Evolutionary conservation across 1,140 invertebrate species (phyloP).

Genomic region (Nebria ingens): DNA sequence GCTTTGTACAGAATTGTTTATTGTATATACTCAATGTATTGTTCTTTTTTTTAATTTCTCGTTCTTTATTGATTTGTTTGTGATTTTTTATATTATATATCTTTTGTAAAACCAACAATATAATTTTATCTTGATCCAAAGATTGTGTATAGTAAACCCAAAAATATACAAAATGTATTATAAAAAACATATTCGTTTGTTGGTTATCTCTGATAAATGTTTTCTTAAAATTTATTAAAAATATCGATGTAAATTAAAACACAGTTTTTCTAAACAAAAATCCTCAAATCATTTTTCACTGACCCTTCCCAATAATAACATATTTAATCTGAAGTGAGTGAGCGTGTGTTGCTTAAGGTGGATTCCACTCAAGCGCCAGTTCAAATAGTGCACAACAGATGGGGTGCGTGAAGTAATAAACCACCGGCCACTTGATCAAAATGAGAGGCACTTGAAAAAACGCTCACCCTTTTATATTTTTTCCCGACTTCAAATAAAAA

Average conservation of each 20-base stretch:
- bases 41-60: slow-evolving; percentile 7
- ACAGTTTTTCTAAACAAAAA: slow-evolving; percentile 15
- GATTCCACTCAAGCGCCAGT: not conserved
- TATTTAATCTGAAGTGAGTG: not conserved
- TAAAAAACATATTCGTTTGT: slow-evolving; percentile 1
- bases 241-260: slow-evolving; percentile 22
- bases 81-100: slow-evolving; percentile 2
- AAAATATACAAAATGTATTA: slow-evolving; percentile 8
- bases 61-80: too few relatives aligned
- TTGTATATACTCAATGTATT: not conserved
- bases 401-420: slow-evolving; percentile 1
- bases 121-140: slow-evolving; percentile 14
- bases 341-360: not conserved
- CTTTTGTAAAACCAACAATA: slow-evolving; percentile 9
- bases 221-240: slow-evolving; percentile 19
- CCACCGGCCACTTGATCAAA: slow-evolving; percentile 6
- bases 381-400: not conserved
- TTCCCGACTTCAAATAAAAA: slow-evolving; percentile 18
- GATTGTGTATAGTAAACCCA: slow-evolving; percentile 21
- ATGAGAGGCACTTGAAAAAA: slow-evolving; percentile 17
- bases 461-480: slow-evolving; percentile 21
- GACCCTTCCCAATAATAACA: not conserved
- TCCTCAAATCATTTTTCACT: not conserved
- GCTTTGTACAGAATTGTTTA: not conserved
- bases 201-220: slow-evolving; percentile 4